phyloP scores from a whole-genome alignment of 2,888 invertebrate genomes.

The Habrosyne pyritoides region DNA sequence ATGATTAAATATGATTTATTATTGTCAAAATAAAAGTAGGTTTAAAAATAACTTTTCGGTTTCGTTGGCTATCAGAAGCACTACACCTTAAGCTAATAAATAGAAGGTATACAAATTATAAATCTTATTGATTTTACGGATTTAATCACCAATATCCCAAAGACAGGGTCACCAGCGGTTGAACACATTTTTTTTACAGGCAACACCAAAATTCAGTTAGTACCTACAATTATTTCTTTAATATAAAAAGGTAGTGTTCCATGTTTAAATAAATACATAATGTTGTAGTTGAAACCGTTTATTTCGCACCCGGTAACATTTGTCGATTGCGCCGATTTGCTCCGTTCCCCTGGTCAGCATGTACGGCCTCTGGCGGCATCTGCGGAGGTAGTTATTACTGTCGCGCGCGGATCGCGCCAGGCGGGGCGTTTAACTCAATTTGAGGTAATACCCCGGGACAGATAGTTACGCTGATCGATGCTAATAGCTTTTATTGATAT shows the following conservation, averaged over 20 bases:
- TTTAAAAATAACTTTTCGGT: too few species aligned
- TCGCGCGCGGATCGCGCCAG: slow-evolving; percentile 30
- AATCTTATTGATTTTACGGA: too few species aligned
- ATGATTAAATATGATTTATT: too few species aligned
- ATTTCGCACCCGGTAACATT: not conserved
- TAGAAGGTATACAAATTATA: too few species aligned
- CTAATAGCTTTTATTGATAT: slow-evolving; percentile 81
- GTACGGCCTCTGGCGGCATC: slow-evolving; percentile 40
- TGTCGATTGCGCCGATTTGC: not conserved
- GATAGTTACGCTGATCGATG: slow-evolving; percentile 76
- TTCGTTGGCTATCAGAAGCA: too few species aligned
- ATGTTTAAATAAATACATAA: not conserved
- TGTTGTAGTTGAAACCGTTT: not conserved
- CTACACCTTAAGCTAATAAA: too few species aligned
- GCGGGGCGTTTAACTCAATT: slow-evolving; percentile 71
- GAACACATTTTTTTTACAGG: too few species aligned
- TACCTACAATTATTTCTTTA: too few species aligned
- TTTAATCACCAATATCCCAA: too few species aligned
- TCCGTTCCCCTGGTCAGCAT: slow-evolving; percentile 26
- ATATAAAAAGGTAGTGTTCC: not conserved
- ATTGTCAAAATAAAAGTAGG: too few species aligned
- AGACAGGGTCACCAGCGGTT: too few species aligned
- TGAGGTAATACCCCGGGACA: slow-evolving; percentile 64
- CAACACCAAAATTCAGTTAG: too few species aligned
- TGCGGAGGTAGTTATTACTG: slow-evolving; percentile 57